Base-by-base conservation (phyloP, 2,113 vertebrate genomes). In the Ophiodon elongatus region DNA sequence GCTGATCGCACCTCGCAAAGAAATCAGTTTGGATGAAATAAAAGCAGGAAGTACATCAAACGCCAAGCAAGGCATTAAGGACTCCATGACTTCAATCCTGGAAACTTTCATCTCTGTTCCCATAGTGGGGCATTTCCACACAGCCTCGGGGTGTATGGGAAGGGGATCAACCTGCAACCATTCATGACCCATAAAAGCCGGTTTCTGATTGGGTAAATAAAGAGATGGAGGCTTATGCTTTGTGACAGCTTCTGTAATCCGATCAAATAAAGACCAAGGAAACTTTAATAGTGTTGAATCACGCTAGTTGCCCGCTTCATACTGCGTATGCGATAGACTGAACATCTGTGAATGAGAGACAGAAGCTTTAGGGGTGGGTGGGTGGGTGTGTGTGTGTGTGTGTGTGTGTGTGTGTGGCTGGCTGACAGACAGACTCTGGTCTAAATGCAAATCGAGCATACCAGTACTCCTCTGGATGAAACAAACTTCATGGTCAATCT, bases 31-130 rank as follows among this genome's bases (percentile, higher is more conserved):
- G 4, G n/a, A 64, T 81, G 15, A 66, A 57, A 66, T 66, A 74
- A 65, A 56, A 68, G 75, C 14, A 23, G 45, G 21, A n/a, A n/a
- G 15, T 41, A 39, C 75, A 76, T 90, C 77, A 87, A 76, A 84
- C 60, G 63, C 11, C 0, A 13, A 73, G 76, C 70, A 23, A 71
- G 78, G 73, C 69, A 90, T 74, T 83, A 83, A 80, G 69, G 47
- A 84, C 84, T 82, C 27, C 0, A 8, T 71, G 65, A 78, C 83
- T 76, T 90, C 84, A 66, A 90, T 83, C 62, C 47, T 63, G 74
- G 43, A 76, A 83, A 89, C 85, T 75, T 89, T 85, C 72, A 91
- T 85, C 82, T 86, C 70, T 60, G 56, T 88, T 79, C 73, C 74
- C 9, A 2, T 66, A 25, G 67, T 4, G 39, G 79, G 37, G 72